Base-by-base conservation (phyloP, 2,888 invertebrate genomes). In the Xanthorhoe designata region DNA sequence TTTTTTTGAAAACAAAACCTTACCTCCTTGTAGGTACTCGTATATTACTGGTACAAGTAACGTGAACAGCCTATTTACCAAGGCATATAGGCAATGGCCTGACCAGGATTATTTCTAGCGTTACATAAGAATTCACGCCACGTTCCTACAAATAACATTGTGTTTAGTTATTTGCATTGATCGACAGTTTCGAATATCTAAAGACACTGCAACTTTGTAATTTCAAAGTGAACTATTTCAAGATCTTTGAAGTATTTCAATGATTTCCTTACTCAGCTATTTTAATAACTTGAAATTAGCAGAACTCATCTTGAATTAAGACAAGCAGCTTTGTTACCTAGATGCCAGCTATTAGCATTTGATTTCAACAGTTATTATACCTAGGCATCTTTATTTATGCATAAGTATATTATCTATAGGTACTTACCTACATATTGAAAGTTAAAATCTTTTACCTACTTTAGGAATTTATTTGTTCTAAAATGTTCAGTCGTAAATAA, bases 161-260 rank as follows among this genome's bases (percentile, higher is more conserved):
- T 42, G 38, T 10, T 6, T 38, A 9, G 38, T 42, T 2, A 42
- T 42, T 24, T 13, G 13, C 13, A 42, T 42, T 42, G 38, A 42
- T 42, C 38, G 38, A 42, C 38, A 42, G 38, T 1, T 13, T 42
- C 38, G 38, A 42, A 42, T 42, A 42, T 49, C 49, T 49, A 18
- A 18, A 42, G 38, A 42, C 38, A 42, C 38, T 42, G 38, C 38
- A 42, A 42, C 38, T 42, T 42, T 42, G 38, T 42, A 42, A 42
- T 42, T 2, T 42, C 38, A 42, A 42, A 13, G 13, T 13, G 3
- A 42, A 42, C 38, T 42, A 42, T 42, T 42, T 42, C 38, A 42
- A 42, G 38, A 42, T 13, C 13, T 42, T 42, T 42, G 38, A 42
- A 38, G 38, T 38, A 38, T 42, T 42, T 13, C 13, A 42, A 13